Percentiles rank a stretch among this genome's conserved stretches.
Conservation (phyloP, 2,888 invertebrate species). For the Cerceris ruficornis region DNA sequence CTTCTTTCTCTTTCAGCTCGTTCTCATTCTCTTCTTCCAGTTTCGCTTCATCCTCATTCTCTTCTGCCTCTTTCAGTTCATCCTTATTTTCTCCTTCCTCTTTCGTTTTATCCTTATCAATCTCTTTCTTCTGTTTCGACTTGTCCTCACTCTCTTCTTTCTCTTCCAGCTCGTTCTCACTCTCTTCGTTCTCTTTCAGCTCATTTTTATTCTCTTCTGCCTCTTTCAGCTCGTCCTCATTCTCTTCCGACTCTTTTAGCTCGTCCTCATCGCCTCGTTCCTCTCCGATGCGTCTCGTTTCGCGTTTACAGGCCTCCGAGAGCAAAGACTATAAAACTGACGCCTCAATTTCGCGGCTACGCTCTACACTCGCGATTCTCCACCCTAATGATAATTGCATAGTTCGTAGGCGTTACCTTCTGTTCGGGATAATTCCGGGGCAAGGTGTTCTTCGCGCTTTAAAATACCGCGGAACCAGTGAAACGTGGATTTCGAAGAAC, state of each 20-base stretch:
- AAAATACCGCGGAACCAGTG: background rate
- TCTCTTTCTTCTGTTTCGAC: too few species aligned
- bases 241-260: conserved; percentile 17
- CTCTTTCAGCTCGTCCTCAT: background rate
- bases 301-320: background rate
- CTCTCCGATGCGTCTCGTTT: background rate
- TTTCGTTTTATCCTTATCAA: background rate
- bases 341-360: conserved; percentile 61
- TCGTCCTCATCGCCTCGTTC: too few species aligned
- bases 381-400: conserved; percentile 4
- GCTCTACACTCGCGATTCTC: conserved; percentile 4
- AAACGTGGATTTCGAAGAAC: too few species aligned
- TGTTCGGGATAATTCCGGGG: background rate
- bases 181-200: background rate
- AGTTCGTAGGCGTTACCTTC: background rate
- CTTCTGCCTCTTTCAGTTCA: background rate
- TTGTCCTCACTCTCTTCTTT: too few species aligned
- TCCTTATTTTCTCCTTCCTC: background rate
- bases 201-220: background rate
- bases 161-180: background rate
- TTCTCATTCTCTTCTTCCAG: conserved; percentile 26
- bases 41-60: conserved; percentile 29
- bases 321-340: conserved; percentile 60
- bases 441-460: conserved; percentile 2
- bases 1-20: conserved; percentile 65